Base-by-base conservation (phyloP, 2,888 invertebrate genomes). In the Morpho helenor region DNA sequence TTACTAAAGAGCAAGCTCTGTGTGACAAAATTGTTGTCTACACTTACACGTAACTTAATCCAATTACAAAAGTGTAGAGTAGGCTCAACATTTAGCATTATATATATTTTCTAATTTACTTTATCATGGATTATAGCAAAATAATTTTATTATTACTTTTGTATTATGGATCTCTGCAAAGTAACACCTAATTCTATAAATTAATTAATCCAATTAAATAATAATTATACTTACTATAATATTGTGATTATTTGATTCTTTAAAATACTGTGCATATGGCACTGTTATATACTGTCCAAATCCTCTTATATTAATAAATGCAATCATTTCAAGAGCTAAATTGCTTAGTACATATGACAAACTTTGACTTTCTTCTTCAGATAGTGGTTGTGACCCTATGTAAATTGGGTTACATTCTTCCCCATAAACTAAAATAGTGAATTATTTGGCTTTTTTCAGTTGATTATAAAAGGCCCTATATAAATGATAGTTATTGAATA, bases 251-350 rank as follows among this genome's bases (percentile, higher is more conserved):
- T 72, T 77, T 40, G 78, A 67, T 53, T 66, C 52, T 47, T 68
- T 60, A 45, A 59, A 61, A 16, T 60, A 60, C 56, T 75, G 58
- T 52, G 73, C 80, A 75, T 79, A 85, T 5, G 89, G 89, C 50
- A 84, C 69, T 55, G 84, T 83, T 40, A 88, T 72, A 23, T 83
- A 68, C 49, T 69, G 74, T 40, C 74, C 76, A 74, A 78, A 86
- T n/a, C 83, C 80, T 70, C 74, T 80, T 2, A 89, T 23, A 69
- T 84, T 81, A 10, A 89, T 76, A 64, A 84, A 87, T 49, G 76
- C 79, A 66, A 88, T 74, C 64, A 83, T 69, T 39, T 77, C 68
- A 10, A 72, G 42, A 46, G 86, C 77, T 60, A 83, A 73, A 41
- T 50, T 69, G 57, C 85, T 78, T 2, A 89, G 68, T 60, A 77